These are phyloP conservation scores for Tamias sibiricus DNA, from an alignment of 2,113 vertebrate genomes.

Conservation along the genomic window DNA sequence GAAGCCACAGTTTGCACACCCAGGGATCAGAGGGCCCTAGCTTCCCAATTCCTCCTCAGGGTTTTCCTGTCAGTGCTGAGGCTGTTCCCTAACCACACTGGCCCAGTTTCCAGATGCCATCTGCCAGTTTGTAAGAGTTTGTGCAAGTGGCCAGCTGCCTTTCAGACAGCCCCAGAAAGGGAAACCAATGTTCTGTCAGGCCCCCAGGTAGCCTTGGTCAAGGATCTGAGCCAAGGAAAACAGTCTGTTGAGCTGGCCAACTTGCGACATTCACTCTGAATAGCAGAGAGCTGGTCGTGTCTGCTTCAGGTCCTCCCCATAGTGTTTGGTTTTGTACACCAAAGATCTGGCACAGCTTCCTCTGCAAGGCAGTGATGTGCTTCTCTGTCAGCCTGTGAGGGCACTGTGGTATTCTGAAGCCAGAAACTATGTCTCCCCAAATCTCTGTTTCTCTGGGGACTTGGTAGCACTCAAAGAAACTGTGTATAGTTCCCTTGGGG, in stretches of 20 bases:
- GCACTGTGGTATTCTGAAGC: not conserved
- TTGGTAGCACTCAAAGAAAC: not conserved
- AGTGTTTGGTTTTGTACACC: slow-evolving; percentile 1
- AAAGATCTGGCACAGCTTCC: not conserved
- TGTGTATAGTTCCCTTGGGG: not conserved
- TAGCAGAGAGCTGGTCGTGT: not conserved
- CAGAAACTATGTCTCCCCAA: not conserved
- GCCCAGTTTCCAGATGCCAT: not conserved
- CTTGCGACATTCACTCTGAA: not conserved
- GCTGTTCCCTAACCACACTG: not conserved
- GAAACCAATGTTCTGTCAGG: not conserved
- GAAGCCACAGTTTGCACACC: not conserved
- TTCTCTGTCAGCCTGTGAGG: not conserved
- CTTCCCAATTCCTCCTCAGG: not conserved
- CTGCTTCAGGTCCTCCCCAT: not conserved
- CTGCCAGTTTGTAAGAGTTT: not conserved
- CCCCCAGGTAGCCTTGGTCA: not conserved
- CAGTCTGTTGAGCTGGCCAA: not conserved
- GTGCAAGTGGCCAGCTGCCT: not conserved
- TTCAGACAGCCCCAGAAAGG: not conserved
- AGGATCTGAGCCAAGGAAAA: not conserved
- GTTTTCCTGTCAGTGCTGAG: slow-evolving; percentile 23
- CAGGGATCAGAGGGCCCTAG: not conserved
- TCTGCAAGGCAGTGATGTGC: not conserved
- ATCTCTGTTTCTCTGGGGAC: not conserved